A percentile compares a stretch with the other conserved stretches of the same genome.
Evolutionary conservation across 1,140 invertebrate species (phyloP).

Genomic region (Papilio aristodemus): DNA sequence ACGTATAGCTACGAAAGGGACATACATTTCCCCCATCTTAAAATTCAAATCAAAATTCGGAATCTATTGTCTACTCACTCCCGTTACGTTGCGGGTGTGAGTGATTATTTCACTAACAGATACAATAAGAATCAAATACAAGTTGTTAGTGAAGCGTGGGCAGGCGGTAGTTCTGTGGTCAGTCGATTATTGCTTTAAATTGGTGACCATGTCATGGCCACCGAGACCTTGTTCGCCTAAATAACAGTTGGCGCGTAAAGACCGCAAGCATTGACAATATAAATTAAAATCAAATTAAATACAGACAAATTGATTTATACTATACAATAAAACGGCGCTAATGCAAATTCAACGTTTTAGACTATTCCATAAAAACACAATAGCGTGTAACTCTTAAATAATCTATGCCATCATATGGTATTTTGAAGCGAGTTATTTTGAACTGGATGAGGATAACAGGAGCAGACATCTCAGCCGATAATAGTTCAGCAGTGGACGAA

Average conservation of each 20-base stretch:
- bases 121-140: background rate
- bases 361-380: too few relatives aligned
- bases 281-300: conserved; percentile 28
- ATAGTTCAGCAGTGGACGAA: too few relatives aligned
- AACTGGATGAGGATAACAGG: too few relatives aligned
- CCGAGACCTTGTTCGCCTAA: conserved; percentile 19
- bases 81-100: too few relatives aligned
- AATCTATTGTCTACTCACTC: too few relatives aligned
- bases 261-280: conserved; percentile 34
- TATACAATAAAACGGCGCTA: background rate
- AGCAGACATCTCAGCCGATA: too few relatives aligned
- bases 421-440: too few relatives aligned
- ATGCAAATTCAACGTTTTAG: too few relatives aligned
- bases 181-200: conserved; percentile 32
- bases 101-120: too few relatives aligned
- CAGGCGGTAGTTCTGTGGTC: background rate
- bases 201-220: conserved; percentile 15
- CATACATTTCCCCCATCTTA: background rate
- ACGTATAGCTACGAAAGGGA: background rate
- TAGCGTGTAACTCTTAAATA: too few relatives aligned
- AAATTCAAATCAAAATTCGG: background rate
- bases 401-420: too few relatives aligned
- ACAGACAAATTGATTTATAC: background rate
- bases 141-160: background rate
- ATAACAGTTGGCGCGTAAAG: conserved; percentile 21